Evolutionary conservation across 2,888 invertebrate species (phyloP), one percentile per base, ranked within the genome.

Genomic region (Urechis unicinctus): DNA sequence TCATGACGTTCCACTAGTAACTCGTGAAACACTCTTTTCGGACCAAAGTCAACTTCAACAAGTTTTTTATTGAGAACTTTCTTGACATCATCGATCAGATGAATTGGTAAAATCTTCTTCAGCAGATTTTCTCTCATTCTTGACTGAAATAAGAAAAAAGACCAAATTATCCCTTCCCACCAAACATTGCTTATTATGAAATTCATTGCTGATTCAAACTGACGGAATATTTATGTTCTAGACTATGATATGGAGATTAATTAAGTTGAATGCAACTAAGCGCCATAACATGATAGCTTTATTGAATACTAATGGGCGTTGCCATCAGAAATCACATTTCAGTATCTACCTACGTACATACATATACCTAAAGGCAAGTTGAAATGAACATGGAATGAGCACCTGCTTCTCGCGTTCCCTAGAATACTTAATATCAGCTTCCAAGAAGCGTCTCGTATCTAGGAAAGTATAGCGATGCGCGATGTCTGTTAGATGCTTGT

Each of bases 391-490:
- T n/a, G n/a, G n/a, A 48, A 9, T 17, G 43, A 21, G 66, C 73
- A 87, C 87, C 79, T 94, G 94, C 70, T 92, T 92, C 70, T 93
- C 91, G 66, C 90, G 84, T 79, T 94, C 93, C 71, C 91, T 90
- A 79, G 93, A 93, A 61, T 93, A 80, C 79, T 91, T 91, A 58
- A 94, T 89, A 57, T 93, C 82, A 63, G 92, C 91, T 75, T 94
- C 92, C 61, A 94, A 87, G 66, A 91, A 92, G 17, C 88, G 90
- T 62, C 89, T 83, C 48, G 92, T 93, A 29, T 92, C 91, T 21
- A 88, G 88, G 73, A 93, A 94, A 21, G 93, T 92, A 69, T 87
- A 85, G 67, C 88, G 82, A 74, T 93, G 92, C 1, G 91, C 89
- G 36, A 86, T 84, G 71, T 91, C 89, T 0, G 91, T 91, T 80